These are phyloP conservation scores for Anneissia japonica DNA, from an alignment of 35 echinoderm and acorn worm genomes.

Conservation along the genomic window DNA sequence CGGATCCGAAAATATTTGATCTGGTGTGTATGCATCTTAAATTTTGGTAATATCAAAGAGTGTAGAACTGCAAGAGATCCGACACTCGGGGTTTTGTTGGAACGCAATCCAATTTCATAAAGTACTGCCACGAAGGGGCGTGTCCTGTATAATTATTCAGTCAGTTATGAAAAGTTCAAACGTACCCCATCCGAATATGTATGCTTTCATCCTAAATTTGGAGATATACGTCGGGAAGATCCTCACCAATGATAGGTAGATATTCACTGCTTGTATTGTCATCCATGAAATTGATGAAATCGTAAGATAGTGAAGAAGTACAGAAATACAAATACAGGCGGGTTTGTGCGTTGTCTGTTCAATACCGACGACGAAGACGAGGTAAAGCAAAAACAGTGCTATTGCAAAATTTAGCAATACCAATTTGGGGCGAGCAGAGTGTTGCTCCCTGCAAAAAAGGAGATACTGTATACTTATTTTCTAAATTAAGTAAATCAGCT, in stretches of 20 bases:
- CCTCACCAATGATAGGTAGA: not conserved
- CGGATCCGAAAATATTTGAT: too few species aligned
- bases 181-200: not conserved
- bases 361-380: not conserved
- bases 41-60: too few species aligned
- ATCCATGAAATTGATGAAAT: not conserved
- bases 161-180: too few species aligned
- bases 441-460: not conserved
- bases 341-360: not conserved
- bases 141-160: too few species aligned
- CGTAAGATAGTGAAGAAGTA: not conserved
- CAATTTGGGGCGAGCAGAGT: not conserved
- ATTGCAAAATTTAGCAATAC: not conserved
- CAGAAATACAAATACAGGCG: not conserved
- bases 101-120: too few species aligned
- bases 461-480: too few species aligned
- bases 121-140: too few species aligned
- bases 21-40: too few species aligned
- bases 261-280: not conserved
- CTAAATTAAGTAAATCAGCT: too few species aligned
- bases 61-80: too few species aligned
- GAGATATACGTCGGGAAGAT: not conserved
- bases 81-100: too few species aligned
- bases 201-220: not conserved
- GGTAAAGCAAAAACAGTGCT: not conserved